Base-by-base conservation (phyloP, 1,140 invertebrate genomes). In the Subanguina moxae region DNA sequence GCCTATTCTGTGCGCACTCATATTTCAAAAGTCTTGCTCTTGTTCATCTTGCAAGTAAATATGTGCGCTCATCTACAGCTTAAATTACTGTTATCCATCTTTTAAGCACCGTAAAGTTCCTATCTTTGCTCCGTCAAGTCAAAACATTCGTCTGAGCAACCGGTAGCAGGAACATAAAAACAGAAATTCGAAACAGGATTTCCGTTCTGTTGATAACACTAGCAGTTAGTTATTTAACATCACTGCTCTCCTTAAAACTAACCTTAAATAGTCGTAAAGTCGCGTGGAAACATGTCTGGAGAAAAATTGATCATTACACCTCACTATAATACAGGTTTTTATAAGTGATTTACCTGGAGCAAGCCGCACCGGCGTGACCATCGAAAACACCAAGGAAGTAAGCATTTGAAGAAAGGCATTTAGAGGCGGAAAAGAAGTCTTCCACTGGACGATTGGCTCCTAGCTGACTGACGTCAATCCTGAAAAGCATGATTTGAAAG, bases 341-440 rank as follows among this genome's bases (percentile, higher is more conserved):
- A 46, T 62, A 65, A 45, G 1, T 11, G 43, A 27, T 19, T 15
- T 5, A 38, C 32, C 32, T 38, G 32, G 32, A 38, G 48, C 46
- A 65, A 64, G 30, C 59, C 11, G 74, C 75, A 38, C 80, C 80
- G 11, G 74, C 80, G 64, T 82, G 80, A 13, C 80, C 80, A 67
- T 82, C 80, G 46, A 82, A 82, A 3, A 82, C 78, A 21, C 80
- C 80, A 46, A 82, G 69, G 5, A 82, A 56, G 57, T 71, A 74
- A 23, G 80, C 80, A 57, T 78, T 70, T 21, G 81, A 83, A 1
- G 72, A 76, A 3, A 82, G 42, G 56, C 79, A 80, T 63, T 82
- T 82, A 13, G 78, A 69, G n/a, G 73, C 78, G 28, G 80, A 78
- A 58, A 71, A 82, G 57, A 76, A 82, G 48, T 82, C 80, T 67